phyloP scores from a whole-genome alignment of 92 coral and sea anemone genomes.

The Epizoanthus fatuus region DNA sequence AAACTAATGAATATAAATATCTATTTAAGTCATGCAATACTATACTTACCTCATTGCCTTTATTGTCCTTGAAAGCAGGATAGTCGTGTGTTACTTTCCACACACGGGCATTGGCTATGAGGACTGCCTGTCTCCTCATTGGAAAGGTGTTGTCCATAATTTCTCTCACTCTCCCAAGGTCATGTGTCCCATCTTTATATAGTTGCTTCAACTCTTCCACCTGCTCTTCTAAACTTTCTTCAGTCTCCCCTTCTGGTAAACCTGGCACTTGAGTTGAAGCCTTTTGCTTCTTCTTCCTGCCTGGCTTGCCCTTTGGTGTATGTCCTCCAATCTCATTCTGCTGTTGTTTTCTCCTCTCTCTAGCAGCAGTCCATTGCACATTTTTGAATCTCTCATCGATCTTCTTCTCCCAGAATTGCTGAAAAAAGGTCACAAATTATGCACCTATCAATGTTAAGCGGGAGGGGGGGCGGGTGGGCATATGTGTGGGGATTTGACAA shows the following conservation, averaged over 20 bases:
- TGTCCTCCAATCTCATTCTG: too few species aligned
- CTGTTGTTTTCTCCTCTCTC: constrained; percentile 1
- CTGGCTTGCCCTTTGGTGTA: constrained; percentile 41
- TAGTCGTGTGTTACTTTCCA: constrained; percentile 49
- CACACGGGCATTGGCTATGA: constrained; percentile 33
- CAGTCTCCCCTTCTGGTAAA: constrained; percentile 72
- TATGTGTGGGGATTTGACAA: too few species aligned
- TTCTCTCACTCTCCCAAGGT: constrained; percentile 26
- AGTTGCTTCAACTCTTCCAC: constrained; percentile 38
- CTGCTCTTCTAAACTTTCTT: constrained; percentile 48
- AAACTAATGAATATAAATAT: too few species aligned
- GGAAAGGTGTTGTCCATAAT: constrained; percentile 63
- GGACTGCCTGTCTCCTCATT: constrained; percentile 22
- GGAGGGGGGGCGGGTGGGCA: too few species aligned
- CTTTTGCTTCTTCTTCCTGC: constrained; percentile 37
- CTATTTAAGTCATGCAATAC: not conserved
- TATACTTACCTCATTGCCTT: constrained; percentile 55
- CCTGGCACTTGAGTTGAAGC: constrained; percentile 26
- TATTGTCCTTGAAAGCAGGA: constrained; percentile 45
- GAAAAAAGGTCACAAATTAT: not conserved
- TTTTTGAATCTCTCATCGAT: not conserved
- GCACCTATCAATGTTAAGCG: too few species aligned
- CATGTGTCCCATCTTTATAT: constrained; percentile 28
- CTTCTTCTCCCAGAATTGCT: not conserved
- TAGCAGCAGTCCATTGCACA: not conserved